Conservation (phyloP, 2,113 vertebrate genomes). For the Etia nguti region DNA sequence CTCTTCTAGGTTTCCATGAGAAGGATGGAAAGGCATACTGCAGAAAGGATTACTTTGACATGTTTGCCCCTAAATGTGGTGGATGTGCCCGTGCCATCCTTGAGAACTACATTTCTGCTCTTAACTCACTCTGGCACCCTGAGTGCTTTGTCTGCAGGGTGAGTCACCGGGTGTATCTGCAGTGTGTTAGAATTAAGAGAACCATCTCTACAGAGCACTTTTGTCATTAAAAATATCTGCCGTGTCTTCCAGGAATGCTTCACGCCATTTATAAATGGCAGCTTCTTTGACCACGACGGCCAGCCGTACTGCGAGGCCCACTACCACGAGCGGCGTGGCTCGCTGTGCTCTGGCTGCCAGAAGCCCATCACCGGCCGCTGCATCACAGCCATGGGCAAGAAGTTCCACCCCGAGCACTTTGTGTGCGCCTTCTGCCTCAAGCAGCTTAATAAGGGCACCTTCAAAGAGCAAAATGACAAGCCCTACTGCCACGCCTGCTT, state of each 20-base stretch:
- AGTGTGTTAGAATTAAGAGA: not conserved
- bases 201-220: not conserved
- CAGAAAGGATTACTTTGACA: constrained; percentile 95
- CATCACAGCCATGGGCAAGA: constrained; percentile 98
- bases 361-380: constrained; percentile 98
- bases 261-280: constrained; percentile 92
- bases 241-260: constrained; percentile 86
- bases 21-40: constrained; percentile 94
- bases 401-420: constrained; percentile 99
- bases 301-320: constrained; percentile 98
- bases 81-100: constrained; percentile 90
- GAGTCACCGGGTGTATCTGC: constrained; percentile 48
- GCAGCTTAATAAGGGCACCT: constrained; percentile 99
- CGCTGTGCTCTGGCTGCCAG: constrained; percentile 95
- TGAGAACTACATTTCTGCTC: constrained; percentile 96
- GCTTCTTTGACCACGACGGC: constrained; percentile 97
- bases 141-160: constrained; percentile 97
- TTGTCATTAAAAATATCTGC: not conserved
- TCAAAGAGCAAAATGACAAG: constrained; percentile 99
- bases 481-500: constrained; percentile 98
- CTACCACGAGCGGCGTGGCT: constrained; percentile 92
- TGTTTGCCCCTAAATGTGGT: constrained; percentile 95
- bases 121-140: constrained; percentile 93
- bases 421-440: constrained; percentile 99
- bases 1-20: constrained; percentile 86